Conservation (phyloP, 2,113 vertebrate genomes). For the Chauna torquata region DNA sequence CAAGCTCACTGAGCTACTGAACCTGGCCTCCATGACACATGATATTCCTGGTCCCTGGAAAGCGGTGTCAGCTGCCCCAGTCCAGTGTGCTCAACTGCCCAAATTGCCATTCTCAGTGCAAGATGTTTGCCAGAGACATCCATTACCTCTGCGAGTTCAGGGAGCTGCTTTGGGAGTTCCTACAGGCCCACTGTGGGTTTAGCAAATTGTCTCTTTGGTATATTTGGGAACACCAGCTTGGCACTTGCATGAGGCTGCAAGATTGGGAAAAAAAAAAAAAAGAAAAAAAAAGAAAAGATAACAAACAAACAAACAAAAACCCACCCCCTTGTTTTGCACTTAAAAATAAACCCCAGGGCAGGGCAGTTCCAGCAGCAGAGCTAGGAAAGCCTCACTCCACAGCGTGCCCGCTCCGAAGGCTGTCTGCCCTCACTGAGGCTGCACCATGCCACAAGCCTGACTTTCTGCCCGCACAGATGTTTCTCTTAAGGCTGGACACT, state of each 20-base stretch:
- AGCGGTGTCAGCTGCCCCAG: not conserved
- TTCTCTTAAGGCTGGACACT: slow-evolving; percentile 55
- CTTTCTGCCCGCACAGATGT: slow-evolving; percentile 56
- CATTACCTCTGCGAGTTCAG: not conserved
- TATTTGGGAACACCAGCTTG: not conserved
- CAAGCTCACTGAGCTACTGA: not conserved
- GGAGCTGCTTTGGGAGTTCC: not conserved
- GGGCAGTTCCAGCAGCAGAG: not conserved
- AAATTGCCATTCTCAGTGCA: not conserved
- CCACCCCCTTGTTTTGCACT: not conserved
- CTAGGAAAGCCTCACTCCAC: not conserved
- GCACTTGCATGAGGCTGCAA: not conserved
- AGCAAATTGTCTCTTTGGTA: not conserved
- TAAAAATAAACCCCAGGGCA: not conserved
- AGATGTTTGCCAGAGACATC: not conserved
- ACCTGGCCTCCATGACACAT: not conserved
- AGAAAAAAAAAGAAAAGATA: too few relatives aligned
- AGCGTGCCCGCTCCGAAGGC: not conserved
- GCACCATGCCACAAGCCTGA: not conserved
- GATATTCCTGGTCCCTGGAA: not conserved
- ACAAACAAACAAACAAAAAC: not conserved
- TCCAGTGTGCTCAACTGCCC: not conserved
- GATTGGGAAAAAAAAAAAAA: too few relatives aligned
- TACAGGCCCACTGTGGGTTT: not conserved
- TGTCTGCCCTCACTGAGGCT: not conserved